Evolutionary conservation across 2,797 vertebrate species (phyloP).

Genomic region (Peromyscus nudipes): DNA sequence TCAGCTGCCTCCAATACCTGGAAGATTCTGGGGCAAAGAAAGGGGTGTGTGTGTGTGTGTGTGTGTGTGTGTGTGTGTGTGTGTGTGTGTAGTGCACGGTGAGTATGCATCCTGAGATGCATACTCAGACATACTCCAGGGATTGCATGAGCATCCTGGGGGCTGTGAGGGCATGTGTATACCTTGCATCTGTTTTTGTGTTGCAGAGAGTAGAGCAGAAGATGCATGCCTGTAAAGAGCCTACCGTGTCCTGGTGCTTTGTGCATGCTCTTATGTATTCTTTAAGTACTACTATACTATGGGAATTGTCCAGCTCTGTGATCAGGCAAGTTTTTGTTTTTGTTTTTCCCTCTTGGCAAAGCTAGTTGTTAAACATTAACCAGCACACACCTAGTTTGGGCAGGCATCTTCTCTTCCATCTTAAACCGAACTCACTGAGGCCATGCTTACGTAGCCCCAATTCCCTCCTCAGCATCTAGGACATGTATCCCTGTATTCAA

Average conservation of each 20-base stretch:
- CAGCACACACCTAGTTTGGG: not conserved
- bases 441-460: not conserved
- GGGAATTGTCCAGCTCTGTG: not conserved
- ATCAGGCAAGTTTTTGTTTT: not conserved
- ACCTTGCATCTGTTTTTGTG: not conserved
- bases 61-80: no score
- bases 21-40: not conserved
- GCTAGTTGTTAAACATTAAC: not conserved
- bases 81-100: no score
- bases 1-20: not conserved
- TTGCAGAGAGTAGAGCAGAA: not conserved
- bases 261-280: not conserved
- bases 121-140: no score
- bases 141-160: not conserved
- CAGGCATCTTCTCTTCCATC: not conserved
- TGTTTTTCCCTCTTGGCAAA: not conserved
- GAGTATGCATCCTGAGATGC: not conserved
- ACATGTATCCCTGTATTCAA: not conserved
- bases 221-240: not conserved
- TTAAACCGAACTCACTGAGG: not conserved
- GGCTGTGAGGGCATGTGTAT: not conserved
- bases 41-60: not conserved
- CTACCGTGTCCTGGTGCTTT: not conserved
- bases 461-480: not conserved
- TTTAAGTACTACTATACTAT: not conserved